These are phyloP conservation scores for Sycon ciliatum DNA, from an alignment of 37 sponge, comb jelly and placozoan genomes.

Conservation along the genomic window DNA sequence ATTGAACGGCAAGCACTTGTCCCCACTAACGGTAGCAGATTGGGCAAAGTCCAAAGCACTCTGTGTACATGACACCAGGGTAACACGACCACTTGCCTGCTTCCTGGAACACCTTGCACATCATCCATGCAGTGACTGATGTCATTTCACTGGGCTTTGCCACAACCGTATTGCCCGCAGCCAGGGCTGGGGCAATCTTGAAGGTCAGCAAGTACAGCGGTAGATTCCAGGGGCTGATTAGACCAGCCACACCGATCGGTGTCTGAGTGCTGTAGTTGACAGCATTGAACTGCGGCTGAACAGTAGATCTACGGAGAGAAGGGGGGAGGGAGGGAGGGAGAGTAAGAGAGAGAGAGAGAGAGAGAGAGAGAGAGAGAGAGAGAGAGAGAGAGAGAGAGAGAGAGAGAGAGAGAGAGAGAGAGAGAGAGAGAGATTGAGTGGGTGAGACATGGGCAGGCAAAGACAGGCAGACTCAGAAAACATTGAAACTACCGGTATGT, in stretches of 20 bases:
- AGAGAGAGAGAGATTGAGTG: neutral
- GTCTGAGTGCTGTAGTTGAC: constrained; percentile 61
- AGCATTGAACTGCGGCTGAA: constrained; percentile 34
- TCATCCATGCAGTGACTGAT: constrained; percentile 73
- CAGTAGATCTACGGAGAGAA: neutral
- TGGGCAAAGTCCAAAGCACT: too few species aligned
- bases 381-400: neutral
- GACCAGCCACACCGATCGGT: constrained; percentile 81
- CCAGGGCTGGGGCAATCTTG: constrained; percentile 82
- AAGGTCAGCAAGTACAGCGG: constrained; percentile 75
- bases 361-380: neutral
- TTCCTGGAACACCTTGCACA: constrained; percentile 64
- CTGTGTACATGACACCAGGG: too few species aligned
- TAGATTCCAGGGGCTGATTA: constrained; percentile 92
- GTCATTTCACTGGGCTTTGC: constrained; percentile 93
- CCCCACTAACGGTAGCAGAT: too few species aligned
- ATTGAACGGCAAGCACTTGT: too few species aligned
- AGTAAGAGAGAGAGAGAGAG: neutral
- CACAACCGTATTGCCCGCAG: constrained; percentile 74
- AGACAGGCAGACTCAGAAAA: too few species aligned
- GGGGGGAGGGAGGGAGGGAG: neutral
- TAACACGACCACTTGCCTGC: constrained; percentile 47
- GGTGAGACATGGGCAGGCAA: too few species aligned
- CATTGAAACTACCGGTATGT: too few species aligned
- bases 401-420: neutral